These are phyloP conservation scores for Sebastes diaconus DNA, from an alignment of 2,797 vertebrate genomes.

Conservation along the genomic window DNA sequence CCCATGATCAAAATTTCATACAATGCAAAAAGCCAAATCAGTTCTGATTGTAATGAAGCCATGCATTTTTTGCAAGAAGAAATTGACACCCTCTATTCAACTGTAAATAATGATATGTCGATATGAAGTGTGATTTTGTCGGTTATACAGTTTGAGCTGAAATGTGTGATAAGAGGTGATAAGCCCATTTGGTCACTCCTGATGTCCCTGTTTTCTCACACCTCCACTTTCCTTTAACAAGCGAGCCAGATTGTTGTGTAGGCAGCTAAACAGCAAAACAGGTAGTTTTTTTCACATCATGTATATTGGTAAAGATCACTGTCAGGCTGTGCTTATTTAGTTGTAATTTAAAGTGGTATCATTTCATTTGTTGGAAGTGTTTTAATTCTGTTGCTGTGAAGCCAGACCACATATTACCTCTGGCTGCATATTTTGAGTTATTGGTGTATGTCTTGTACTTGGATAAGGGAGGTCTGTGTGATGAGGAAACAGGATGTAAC, in stretches of 20 bases:
- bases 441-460: not conserved
- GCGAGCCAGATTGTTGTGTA: conserved; percentile 1
- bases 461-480: not conserved
- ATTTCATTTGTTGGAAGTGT: not conserved
- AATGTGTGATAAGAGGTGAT: conserved; percentile 21
- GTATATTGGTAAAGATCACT: not conserved
- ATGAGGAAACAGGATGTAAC: not conserved
- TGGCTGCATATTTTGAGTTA: not conserved
- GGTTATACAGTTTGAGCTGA: not conserved
- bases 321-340: not conserved
- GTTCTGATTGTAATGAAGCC: not conserved
- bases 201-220: conserved; percentile 30
- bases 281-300: not conserved
- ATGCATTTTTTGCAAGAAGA: not conserved
- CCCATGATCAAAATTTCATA: not conserved
- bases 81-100: not conserved
- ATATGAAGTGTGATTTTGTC: not conserved
- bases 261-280: conserved; percentile 6
- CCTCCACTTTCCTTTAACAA: conserved; percentile 20
- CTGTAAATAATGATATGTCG: not conserved
- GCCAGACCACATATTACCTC: not conserved
- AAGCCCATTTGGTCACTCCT: conserved; percentile 24
- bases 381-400: not conserved
- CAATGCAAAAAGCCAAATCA: not conserved
- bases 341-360: not conserved